Conservation (phyloP, 2,113 vertebrate genomes). For the Psilopogon haemacephalus region DNA sequence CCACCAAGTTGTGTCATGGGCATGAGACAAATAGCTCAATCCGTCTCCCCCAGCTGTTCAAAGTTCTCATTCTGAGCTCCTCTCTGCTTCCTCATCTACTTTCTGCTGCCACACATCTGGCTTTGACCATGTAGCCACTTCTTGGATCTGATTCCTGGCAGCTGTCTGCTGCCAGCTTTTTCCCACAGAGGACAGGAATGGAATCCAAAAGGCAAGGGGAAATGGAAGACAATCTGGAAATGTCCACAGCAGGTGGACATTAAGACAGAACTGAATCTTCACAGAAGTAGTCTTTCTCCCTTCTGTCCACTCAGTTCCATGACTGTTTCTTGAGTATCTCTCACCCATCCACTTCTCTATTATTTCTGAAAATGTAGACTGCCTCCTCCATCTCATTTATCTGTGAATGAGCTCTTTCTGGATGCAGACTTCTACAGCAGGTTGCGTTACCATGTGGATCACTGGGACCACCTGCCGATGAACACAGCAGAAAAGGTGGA, state of each 20-base stretch:
- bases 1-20: neutral
- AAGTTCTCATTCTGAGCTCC: constrained; percentile 20
- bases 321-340: neutral
- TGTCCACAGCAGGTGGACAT: constrained; percentile 52
- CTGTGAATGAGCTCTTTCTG: neutral
- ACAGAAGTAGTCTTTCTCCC: neutral
- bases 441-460: neutral
- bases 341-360: neutral
- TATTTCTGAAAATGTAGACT: neutral
- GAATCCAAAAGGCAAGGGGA: constrained; percentile 54
- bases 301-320: neutral
- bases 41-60: neutral
- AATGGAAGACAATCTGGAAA: constrained; percentile 48
- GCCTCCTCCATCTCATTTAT: neutral
- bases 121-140: constrained; percentile 53
- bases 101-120: constrained; percentile 60
- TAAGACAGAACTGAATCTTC: neutral
- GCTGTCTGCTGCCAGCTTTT: constrained; percentile 45
- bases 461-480: neutral
- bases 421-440: neutral
- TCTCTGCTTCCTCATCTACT: neutral
- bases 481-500: neutral
- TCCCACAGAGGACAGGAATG: constrained; percentile 49
- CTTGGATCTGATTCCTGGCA: constrained; percentile 52
- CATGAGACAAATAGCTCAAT: neutral